These are phyloP conservation scores for Eucera pruinosa DNA, from an alignment of 2,888 invertebrate species.

Conservation along the genomic window DNA sequence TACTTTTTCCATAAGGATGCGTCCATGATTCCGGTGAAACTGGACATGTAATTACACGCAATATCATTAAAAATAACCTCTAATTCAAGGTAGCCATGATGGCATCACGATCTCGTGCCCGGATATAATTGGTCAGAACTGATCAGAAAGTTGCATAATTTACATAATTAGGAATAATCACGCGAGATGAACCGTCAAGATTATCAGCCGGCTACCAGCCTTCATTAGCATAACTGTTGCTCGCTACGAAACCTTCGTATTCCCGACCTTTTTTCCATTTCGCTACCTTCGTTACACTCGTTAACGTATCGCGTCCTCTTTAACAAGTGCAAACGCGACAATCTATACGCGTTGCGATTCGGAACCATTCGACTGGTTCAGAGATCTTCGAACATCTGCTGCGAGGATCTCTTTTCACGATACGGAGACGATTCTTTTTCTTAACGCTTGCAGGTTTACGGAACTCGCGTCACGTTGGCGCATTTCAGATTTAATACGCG, in stretches of 20 bases:
- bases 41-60: constrained; percentile 59
- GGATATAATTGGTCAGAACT: constrained; percentile 51
- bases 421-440: too few relatives aligned
- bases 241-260: constrained; percentile 14
- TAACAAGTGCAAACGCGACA: too few relatives aligned
- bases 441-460: too few relatives aligned
- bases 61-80: constrained; percentile 61
- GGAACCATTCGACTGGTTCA: too few relatives aligned
- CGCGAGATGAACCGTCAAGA: constrained; percentile 66
- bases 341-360: too few relatives aligned
- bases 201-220: constrained; percentile 62
- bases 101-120: constrained; percentile 57
- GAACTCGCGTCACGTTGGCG: too few relatives aligned
- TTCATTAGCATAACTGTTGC: constrained; percentile 66
- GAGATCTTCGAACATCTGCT: too few relatives aligned
- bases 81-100: constrained; percentile 52
- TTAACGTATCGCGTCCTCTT: too few relatives aligned
- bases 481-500: too few relatives aligned
- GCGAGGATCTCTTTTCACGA: too few relatives aligned
- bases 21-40: constrained; percentile 16
- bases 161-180: constrained; percentile 71
- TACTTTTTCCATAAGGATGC: not conserved
- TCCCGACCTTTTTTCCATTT: constrained; percentile 5
- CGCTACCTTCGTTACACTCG: too few relatives aligned
- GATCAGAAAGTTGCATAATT: constrained; percentile 63